A percentile compares a stretch with the other conserved stretches of the same genome.
phyloP scores from a whole-genome alignment of 2,797 vertebrate species.

The Spondyliosoma cantharus region DNA sequence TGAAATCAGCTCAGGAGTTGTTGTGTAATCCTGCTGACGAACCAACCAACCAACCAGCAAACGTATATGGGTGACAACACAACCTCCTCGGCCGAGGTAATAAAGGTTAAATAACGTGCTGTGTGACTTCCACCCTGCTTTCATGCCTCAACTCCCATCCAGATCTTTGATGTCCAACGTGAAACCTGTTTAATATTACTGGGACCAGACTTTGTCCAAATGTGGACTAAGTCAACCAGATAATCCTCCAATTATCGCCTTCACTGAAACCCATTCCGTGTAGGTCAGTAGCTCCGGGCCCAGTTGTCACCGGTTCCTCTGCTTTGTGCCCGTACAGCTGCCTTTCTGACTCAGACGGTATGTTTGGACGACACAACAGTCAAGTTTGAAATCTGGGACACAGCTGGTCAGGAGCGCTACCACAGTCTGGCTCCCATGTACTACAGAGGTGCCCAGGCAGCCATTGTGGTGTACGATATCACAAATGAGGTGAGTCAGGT shows the following conservation, averaged over 20 bases:
- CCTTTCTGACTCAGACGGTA: conserved; percentile 99
- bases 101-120: not conserved
- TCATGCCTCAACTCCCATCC: not conserved
- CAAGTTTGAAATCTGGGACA: conserved; percentile 99
- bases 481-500: conserved; percentile 94
- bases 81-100: not conserved
- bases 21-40: too few species aligned
- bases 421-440: conserved; percentile 99
- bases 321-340: conserved; percentile 85
- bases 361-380: conserved; percentile 99
- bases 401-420: conserved; percentile 98
- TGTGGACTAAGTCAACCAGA: conserved; percentile 36
- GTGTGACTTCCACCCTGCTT: not conserved
- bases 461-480: conserved; percentile 99
- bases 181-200: conserved; percentile 17
- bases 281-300: conserved; percentile 3
- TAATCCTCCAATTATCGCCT: conserved; percentile 15
- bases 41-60: too few species aligned
- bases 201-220: not conserved
- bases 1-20: too few species aligned
- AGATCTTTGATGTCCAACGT: conserved; percentile 10
- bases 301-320: conserved; percentile 37
- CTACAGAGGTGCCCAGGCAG: conserved; percentile 98
- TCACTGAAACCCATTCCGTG: conserved; percentile 12
- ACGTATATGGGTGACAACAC: too few species aligned